phyloP scores from a whole-genome alignment of 2,797 vertebrate species.

The Poeciliopsis presidionis region DNA sequence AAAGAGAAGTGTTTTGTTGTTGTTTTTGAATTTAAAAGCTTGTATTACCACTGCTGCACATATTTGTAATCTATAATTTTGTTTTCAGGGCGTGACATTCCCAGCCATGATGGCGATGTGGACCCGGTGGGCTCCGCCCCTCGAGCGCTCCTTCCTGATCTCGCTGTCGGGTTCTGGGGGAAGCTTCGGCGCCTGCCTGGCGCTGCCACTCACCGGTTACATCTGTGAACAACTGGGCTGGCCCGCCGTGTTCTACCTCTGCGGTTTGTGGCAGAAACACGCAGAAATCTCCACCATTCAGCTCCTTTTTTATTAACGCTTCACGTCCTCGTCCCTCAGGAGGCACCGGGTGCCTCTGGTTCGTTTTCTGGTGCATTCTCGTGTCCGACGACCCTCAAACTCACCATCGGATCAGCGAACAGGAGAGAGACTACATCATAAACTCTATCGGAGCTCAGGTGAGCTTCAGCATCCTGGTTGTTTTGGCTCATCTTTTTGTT shows the following conservation, averaged over 20 bases:
- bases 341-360: slow-evolving; percentile 81
- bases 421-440: slow-evolving; percentile 83
- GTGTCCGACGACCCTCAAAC: slow-evolving; percentile 81
- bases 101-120: slow-evolving; percentile 90
- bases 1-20: too few relatives aligned
- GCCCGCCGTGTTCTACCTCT: slow-evolving; percentile 89
- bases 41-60: not conserved
- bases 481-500: not conserved
- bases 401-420: slow-evolving; percentile 82
- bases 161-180: slow-evolving; percentile 82
- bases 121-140: slow-evolving; percentile 89
- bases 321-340: slow-evolving; percentile 66
- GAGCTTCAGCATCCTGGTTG: not conserved
- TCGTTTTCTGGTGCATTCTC: slow-evolving; percentile 84
- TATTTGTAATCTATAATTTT: not conserved
- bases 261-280: slow-evolving; percentile 75
- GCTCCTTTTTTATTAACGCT: not conserved
- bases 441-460: slow-evolving; percentile 82
- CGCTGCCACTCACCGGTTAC: slow-evolving; percentile 83
- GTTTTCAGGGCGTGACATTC: slow-evolving; percentile 83
- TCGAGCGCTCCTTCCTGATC: slow-evolving; percentile 86
- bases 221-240: slow-evolving; percentile 86
- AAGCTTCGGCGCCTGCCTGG: slow-evolving; percentile 85
- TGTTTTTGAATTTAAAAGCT: not conserved
- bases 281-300: not conserved